Percentiles rank a stretch among this genome's conserved stretches.
These are phyloP conservation scores for Hanleya hanleyi DNA, from an alignment of 2,888 invertebrate genomes.

Conservation along the genomic window DNA sequence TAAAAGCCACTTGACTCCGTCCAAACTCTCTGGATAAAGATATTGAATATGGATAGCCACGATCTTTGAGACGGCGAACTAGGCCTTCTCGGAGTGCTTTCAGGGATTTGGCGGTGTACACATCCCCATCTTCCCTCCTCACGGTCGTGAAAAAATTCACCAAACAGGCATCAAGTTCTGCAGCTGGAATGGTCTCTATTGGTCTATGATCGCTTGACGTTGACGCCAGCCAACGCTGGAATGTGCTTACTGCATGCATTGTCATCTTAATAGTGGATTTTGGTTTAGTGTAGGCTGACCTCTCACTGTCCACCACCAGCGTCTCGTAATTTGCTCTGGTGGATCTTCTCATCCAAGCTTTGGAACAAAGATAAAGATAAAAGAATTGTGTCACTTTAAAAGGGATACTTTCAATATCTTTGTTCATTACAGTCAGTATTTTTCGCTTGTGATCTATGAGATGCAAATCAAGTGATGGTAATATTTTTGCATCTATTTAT, in stretches of 20 bases:
- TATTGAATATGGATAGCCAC: background rate
- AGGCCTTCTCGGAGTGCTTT: background rate
- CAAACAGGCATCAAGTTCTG: background rate
- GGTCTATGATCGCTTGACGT: background rate
- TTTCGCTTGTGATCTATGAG: too few relatives aligned
- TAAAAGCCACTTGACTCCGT: background rate
- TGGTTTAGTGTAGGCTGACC: background rate
- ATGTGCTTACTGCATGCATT: background rate
- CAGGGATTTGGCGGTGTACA: background rate
- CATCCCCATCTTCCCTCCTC: background rate
- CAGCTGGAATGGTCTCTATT: background rate
- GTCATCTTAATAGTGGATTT: background rate
- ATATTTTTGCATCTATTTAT: too few relatives aligned
- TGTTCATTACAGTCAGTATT: too few relatives aligned
- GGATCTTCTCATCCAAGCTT: too few relatives aligned
- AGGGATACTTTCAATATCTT: too few relatives aligned
- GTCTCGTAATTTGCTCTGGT: too few relatives aligned
- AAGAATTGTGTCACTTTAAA: too few relatives aligned
- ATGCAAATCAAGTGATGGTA: too few relatives aligned
- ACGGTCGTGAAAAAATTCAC: background rate
- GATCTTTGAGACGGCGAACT: background rate
- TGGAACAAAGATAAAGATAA: too few relatives aligned
- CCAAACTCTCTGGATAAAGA: background rate
- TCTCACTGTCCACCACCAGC: too few relatives aligned
- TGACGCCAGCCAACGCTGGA: background rate